Evolutionary conservation across 2,888 invertebrate species (phyloP), one percentile per base, ranked within the genome.

Genomic region (Leptothorax acervorum): DNA sequence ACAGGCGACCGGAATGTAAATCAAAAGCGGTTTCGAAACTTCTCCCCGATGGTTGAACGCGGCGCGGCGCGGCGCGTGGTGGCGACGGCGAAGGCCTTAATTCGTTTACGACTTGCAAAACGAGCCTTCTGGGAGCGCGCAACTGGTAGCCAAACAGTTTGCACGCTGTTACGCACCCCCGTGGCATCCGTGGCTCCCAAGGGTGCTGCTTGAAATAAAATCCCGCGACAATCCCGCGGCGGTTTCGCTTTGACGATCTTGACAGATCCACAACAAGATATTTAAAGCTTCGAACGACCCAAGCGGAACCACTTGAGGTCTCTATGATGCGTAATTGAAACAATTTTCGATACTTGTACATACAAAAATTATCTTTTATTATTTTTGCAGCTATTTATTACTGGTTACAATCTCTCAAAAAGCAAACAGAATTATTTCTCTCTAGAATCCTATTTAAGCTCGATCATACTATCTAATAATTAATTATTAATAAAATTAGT

Each of bases 81-180:
- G 23, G 23, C n/a, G 48, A 31, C 31, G 28, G 78, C 71, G 76
- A 84, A 88, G 76, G 63, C 84, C 88, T 89, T 92, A 90, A 91
- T 91, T 91, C 89, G 90, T 87, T 89, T 88, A 89, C 91, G 92
- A 91, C 91, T 91, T 91, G 89, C 90, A 91, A 91, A 93, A 93
- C 92, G 92, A 93, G 92, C 88, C 94, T 92, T 92, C 89, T 90
- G 93, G 93, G 93, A 93, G 91, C 86, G 92, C 87, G 93, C 93
- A 93, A 94, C 93, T 93, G 92, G 94, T 94, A 93, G 94, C 90
- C 93, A 93, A 94, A 93, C 92, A 92, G 88, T 90, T 90, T 90
- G 89, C 86, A 85, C 86, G 83, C 81, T 86, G 85, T 87, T 83
- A 87, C 73, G 82, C 86, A 85, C 82, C 85, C 86, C 82, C 84